A percentile compares a stretch with the other conserved stretches of the same genome.
phyloP scores from a whole-genome alignment of 2,797 vertebrate genomes.

The Todus mexicanus region DNA sequence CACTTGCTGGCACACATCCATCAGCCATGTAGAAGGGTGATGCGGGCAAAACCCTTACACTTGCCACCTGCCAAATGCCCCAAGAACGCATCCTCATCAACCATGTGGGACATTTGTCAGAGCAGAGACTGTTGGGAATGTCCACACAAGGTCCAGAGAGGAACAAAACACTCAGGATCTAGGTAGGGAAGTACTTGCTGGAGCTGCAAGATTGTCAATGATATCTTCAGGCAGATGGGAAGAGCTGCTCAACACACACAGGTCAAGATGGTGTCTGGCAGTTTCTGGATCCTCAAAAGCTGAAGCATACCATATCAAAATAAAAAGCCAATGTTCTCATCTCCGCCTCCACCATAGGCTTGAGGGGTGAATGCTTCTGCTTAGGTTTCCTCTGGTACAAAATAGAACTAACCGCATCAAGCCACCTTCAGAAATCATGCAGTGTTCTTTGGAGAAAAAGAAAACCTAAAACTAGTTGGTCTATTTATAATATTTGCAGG shows the following conservation, averaged over 20 bases:
- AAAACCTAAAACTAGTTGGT: background rate
- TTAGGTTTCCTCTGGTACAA: background rate
- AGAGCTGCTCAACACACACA: background rate
- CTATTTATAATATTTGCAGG: slow-evolving; percentile 43
- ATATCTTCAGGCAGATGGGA: background rate
- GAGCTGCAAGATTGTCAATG: accelerated
- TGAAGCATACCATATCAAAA: background rate
- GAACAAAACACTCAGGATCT: background rate
- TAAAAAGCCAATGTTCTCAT: background rate
- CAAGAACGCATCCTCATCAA: background rate
- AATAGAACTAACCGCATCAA: background rate
- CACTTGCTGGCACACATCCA: background rate
- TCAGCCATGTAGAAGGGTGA: background rate
- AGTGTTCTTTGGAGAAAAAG: background rate
- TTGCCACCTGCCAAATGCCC: background rate
- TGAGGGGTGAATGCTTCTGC: background rate
- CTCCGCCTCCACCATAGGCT: background rate
- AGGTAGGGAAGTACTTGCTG: background rate
- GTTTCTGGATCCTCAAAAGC: background rate
- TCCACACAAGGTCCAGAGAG: background rate
- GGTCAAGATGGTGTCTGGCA: background rate
- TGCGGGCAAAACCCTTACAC: background rate
- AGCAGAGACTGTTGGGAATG: background rate
- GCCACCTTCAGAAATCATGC: background rate
- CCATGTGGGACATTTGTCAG: background rate